Evolutionary conservation across 2,797 vertebrate genomes (phyloP).

Genomic region (Poecilia picta): DNA sequence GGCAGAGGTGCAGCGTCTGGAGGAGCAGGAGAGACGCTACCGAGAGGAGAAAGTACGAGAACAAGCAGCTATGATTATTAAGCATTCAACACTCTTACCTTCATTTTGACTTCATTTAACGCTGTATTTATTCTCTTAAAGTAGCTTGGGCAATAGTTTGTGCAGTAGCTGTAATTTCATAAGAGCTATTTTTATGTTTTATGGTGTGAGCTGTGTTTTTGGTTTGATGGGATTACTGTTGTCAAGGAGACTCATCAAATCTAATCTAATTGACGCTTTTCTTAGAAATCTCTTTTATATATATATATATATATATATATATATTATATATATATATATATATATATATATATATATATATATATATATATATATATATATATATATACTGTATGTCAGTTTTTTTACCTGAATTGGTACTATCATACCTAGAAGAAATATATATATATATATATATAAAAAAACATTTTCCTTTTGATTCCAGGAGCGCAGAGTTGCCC

Average conservation of each 20-base stretch:
- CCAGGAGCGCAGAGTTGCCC: conserved; percentile 84
- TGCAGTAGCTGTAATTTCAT: background rate
- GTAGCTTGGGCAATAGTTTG: background rate
- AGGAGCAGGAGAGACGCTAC: conserved; percentile 88
- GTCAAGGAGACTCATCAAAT: background rate
- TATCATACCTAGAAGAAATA: background rate
- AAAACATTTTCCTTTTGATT: background rate
- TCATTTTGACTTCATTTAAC: background rate
- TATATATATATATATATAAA: background rate
- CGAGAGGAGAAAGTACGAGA: conserved; percentile 84
- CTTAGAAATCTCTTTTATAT: background rate
- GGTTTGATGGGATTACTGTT: background rate
- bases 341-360: background rate
- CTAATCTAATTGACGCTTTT: background rate
- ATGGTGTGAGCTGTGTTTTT: background rate
- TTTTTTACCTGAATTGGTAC: too few relatives aligned
- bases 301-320: background rate
- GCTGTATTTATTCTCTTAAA: background rate
- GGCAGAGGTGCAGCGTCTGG: conserved; percentile 89
- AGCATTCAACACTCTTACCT: background rate
- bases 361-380: background rate
- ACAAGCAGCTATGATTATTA: background rate
- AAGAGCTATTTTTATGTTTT: background rate
- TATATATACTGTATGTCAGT: too few relatives aligned
- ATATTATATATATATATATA: too few relatives aligned